Conservation (phyloP, 2,113 vertebrate genomes). For the Psophia crepitans region DNA sequence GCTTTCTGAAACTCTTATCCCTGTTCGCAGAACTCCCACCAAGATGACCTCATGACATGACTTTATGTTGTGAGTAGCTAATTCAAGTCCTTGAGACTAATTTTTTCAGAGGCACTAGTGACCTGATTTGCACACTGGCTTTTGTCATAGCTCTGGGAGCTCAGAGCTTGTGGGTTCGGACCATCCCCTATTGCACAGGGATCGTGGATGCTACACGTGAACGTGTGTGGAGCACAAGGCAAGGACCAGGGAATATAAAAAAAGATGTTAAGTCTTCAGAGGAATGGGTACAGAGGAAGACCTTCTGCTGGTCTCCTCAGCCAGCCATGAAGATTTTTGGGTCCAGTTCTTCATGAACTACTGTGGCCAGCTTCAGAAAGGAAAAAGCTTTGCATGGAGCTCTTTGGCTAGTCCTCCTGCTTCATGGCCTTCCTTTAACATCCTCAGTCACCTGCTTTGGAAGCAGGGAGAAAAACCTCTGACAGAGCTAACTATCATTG, state of each 20-base stretch:
- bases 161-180: neutral
- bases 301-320: neutral
- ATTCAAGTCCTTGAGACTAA: neutral
- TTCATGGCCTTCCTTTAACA: neutral
- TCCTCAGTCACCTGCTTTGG: neutral
- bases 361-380: neutral
- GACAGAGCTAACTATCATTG: neutral
- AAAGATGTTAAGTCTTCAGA: neutral
- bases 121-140: fast-evolving
- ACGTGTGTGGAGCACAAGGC: neutral
- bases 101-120: neutral
- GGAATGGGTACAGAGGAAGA: neutral
- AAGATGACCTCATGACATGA: too few species aligned
- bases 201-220: fast-evolving
- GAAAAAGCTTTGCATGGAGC: neutral
- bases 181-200: too few species aligned
- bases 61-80: too few species aligned
- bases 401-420: neutral
- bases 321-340: neutral
- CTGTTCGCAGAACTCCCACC: neutral
- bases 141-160: neutral
- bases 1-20: neutral
- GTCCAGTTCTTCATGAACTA: neutral
- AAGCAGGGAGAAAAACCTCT: too few species aligned
- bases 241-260: neutral